Evolutionary conservation across 2,797 vertebrate genomes (phyloP), one percentile per base, ranked within the genome.

Genomic region (Lagocephalus sceleratus): DNA sequence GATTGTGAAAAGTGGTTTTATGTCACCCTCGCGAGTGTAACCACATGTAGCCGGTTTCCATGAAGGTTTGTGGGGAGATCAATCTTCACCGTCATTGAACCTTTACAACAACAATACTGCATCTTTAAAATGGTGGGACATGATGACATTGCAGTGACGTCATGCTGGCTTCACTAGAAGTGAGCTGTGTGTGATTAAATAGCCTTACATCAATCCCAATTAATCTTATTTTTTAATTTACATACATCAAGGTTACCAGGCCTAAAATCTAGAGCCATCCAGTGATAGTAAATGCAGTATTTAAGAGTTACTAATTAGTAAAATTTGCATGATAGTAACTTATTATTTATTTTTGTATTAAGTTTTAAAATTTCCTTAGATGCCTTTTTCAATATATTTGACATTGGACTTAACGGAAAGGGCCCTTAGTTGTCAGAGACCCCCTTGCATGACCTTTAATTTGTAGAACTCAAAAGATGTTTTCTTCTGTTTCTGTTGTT

Each of bases 401-500:
- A 25, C 1, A 6, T 49, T 67, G 41, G 62, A 48, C n/a, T 41
- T 57, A 55, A 63, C 11, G 56, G 60, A 52, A 25, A 71, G 42
- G 42, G 61, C 69, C 68, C 57, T 2, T 63, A 70, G 41, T 59
- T 54, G 50, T 39, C 48, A 60, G 23, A 59, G 41, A 23, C 63
- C 50, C 60, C 69, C 61, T 68, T 87, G 83, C 83, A 85, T 84
- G 85, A 77, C 60, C 58, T 52, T 75, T 57, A 74, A 78, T 72
- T 67, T 73, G 55, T 81, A 86, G 68, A 55, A 38, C 57, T 71
- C 57, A 59, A 76, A 80, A 73, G 79, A 63, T 80, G 70, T 85
- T 86, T 83, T 92, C 88, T 89, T 93, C 63, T 91, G 84, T 93
- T 95, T 94, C 91, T 94, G 84, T 92, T 96, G 92, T 93, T 92